A percentile compares a stretch with the other conserved stretches of the same genome.
Evolutionary conservation across 2,888 invertebrate species (phyloP).

Genomic region (Tetragonisca angustula): DNA sequence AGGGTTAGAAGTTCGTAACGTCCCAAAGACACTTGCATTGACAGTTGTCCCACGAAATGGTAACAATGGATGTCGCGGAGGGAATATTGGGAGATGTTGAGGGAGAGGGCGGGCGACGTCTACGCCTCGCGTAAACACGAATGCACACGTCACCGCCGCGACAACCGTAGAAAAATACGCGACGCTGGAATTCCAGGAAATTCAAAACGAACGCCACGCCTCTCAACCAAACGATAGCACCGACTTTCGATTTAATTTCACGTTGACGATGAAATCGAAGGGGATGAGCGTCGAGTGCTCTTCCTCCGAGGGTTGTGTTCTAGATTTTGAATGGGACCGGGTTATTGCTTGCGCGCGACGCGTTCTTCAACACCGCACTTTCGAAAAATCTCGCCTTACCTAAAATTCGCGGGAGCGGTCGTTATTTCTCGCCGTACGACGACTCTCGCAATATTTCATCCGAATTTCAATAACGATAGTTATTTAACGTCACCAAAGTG

Average conservation of each 20-base stretch:
- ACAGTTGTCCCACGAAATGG: neutral
- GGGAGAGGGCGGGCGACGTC: no score
- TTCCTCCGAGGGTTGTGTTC: neutral
- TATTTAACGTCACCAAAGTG: no score
- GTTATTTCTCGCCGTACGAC: neutral
- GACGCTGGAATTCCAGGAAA: conserved; percentile 9
- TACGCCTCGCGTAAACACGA: conserved; percentile 4
- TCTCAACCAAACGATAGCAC: neutral
- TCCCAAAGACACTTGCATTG: conserved; percentile 34
- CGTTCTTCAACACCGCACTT: neutral
- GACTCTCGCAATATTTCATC: neutral
- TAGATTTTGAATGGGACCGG: neutral
- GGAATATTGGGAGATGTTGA: conserved; percentile 2
- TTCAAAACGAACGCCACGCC: neutral
- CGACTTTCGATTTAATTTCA: conserved; percentile 18
- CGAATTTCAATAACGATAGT: neutral
- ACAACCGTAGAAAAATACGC: neutral
- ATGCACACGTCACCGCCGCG: neutral
- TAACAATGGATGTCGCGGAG: conserved; percentile 36
- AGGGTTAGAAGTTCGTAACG: conserved; percentile 25
- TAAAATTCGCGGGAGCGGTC: neutral
- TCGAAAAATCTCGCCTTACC: neutral
- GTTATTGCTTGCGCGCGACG: neutral
- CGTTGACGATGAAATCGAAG: conserved; percentile 3
- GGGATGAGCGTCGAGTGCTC: neutral